Percentiles rank a stretch among this genome's conserved stretches.
Conservation (phyloP, 1,140 invertebrate genomes). For the Caerostris extrusa region DNA sequence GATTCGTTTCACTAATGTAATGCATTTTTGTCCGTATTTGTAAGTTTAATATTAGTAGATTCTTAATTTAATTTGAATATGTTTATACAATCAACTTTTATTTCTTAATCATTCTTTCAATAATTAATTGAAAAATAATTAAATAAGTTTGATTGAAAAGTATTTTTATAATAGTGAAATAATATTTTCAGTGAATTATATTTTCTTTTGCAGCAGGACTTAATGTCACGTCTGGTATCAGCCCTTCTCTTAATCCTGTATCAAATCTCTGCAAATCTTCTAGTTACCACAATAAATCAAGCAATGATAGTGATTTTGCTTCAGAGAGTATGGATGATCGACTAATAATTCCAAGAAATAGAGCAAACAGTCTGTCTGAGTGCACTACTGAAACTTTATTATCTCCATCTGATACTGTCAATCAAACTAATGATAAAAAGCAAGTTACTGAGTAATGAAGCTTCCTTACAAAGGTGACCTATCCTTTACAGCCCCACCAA, state of each 20-base stretch:
- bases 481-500: slow-evolving; percentile 88
- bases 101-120: too few relatives aligned
- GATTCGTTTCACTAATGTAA: too few relatives aligned
- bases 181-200: not conserved
- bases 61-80: too few relatives aligned
- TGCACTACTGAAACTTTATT: slow-evolving; percentile 72
- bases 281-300: slow-evolving; percentile 38
- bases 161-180: too few relatives aligned
- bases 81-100: too few relatives aligned
- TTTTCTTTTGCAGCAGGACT: slow-evolving; percentile 34
- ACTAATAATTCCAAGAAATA: slow-evolving; percentile 35
- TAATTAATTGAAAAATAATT: too few relatives aligned
- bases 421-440: slow-evolving; percentile 77
- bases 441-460: slow-evolving; percentile 29
- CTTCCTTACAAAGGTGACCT: slow-evolving; percentile 80
- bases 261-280: slow-evolving; percentile 48
- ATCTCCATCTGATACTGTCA: slow-evolving; percentile 61
- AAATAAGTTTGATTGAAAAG: too few relatives aligned
- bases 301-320: slow-evolving; percentile 38
- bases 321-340: slow-evolving; percentile 28
- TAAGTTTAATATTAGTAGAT: too few relatives aligned
- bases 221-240: not conserved
- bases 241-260: slow-evolving; percentile 51
- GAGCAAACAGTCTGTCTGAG: slow-evolving; percentile 66
- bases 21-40: too few relatives aligned